Conservation (phyloP, 2,113 vertebrate genomes). For the Dunckerocampus dactyliophorus region DNA sequence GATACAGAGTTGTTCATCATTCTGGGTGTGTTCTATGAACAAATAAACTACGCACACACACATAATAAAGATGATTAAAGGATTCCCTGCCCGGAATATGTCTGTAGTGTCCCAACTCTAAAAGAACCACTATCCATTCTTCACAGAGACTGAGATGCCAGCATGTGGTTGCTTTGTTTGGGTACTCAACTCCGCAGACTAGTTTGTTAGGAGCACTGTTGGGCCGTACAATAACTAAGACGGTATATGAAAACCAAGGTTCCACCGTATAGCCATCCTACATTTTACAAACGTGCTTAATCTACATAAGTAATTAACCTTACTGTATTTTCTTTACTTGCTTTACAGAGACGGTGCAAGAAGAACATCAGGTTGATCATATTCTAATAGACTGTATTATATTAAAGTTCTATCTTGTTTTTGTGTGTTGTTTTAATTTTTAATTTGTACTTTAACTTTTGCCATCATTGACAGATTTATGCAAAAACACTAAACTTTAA, state of each 20-base stretch:
- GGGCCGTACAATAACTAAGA: too few relatives aligned
- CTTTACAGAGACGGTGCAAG: constrained; percentile 82
- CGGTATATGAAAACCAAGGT: background rate
- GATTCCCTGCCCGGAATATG: too few relatives aligned
- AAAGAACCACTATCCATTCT: too few relatives aligned
- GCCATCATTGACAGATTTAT: constrained; percentile 4
- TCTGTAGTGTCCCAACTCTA: too few relatives aligned
- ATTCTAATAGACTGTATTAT: constrained; percentile 13
- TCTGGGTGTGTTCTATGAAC: too few relatives aligned
- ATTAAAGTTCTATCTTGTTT: background rate
- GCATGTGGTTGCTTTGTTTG: too few relatives aligned
- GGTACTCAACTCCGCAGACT: too few relatives aligned
- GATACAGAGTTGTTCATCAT: too few relatives aligned
- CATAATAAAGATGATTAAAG: too few relatives aligned
- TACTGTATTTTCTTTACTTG: constrained; percentile 47
- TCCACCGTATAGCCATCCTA: background rate
- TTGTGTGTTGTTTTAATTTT: background rate
- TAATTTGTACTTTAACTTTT: constrained; percentile 29
- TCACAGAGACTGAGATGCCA: too few relatives aligned
- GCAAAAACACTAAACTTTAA: constrained; percentile 9
- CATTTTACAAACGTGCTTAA: background rate
- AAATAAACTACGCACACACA: too few relatives aligned
- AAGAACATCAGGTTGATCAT: constrained; percentile 84
- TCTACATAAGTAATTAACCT: background rate
- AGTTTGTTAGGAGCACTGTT: too few relatives aligned